A percentile compares a stretch with the other conserved stretches of the same genome.
Conservation (phyloP, 2,113 vertebrate genomes). For the Benitochromis conjunctus region DNA sequence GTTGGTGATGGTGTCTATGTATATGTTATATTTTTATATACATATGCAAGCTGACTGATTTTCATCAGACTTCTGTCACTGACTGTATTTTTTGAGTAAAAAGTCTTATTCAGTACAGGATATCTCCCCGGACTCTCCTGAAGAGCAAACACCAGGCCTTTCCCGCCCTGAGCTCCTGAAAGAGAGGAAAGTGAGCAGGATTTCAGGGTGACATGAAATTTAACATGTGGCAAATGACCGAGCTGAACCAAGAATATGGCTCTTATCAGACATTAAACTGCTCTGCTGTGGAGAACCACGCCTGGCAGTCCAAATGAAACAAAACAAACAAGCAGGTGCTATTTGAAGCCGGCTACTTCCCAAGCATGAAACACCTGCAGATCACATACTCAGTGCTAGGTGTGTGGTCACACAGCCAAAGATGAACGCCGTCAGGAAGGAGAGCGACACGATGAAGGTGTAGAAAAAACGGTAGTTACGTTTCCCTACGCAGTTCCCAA, state of each 20-base stretch:
- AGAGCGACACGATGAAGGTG: conserved; percentile 91
- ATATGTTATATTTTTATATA: not conserved
- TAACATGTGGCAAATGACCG: not conserved
- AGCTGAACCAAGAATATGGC: not conserved
- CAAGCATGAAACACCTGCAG: not conserved
- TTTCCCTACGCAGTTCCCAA: conserved; percentile 95
- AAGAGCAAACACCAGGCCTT: conserved; percentile 81
- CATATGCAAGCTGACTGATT: not conserved
- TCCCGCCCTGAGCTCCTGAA: conserved; percentile 81
- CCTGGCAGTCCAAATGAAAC: not conserved
- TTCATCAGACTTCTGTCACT: not conserved
- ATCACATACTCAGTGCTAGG: conserved; percentile 84
- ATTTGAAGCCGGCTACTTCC: not conserved
- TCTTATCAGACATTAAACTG: not conserved
- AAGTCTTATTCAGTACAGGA: conserved; percentile 75
- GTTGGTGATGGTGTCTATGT: not conserved
- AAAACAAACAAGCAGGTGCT: not conserved
- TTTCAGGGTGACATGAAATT: not conserved
- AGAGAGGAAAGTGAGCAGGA: not conserved
- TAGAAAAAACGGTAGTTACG: conserved; percentile 98
- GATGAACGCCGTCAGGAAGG: conserved; percentile 93
- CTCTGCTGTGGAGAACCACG: not conserved
- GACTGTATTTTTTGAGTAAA: not conserved
- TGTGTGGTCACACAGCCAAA: conserved; percentile 93
- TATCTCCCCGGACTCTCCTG: conserved; percentile 95